phyloP scores from a whole-genome alignment of 2,113 vertebrate genomes.

The Zapus hudsonius region DNA sequence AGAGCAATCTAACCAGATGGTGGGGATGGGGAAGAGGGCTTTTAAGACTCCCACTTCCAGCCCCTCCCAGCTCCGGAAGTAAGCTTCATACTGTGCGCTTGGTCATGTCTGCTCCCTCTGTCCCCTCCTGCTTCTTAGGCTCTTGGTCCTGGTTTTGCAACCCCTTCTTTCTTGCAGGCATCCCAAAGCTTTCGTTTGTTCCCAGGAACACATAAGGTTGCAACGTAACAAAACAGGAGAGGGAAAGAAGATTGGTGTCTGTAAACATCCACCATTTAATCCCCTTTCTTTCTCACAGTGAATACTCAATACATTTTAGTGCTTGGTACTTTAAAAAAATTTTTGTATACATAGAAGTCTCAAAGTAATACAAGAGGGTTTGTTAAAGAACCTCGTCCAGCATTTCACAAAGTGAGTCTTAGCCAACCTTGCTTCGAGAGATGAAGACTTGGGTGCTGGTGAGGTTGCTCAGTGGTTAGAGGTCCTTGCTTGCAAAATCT shows the following conservation, averaged over 20 bases:
- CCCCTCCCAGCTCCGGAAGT: no score
- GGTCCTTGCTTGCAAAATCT: no score
- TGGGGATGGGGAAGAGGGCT: no score
- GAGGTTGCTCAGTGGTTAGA: no score
- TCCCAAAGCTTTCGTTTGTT: neutral
- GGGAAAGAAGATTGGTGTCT: neutral
- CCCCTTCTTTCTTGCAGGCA: neutral
- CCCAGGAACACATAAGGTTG: neutral
- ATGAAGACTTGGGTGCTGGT: no score
- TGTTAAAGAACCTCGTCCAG: slow-evolving; percentile 22
- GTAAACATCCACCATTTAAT: neutral
- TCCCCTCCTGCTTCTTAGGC: neutral
- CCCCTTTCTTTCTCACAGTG: neutral
- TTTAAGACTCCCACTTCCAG: no score
- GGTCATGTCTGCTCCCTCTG: neutral
- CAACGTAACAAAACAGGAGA: neutral
- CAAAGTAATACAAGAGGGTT: slow-evolving; percentile 39
- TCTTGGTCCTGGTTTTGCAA: neutral
- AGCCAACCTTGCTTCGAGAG: slow-evolving; percentile 34
- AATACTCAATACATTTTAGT: neutral
- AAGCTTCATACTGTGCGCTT: neutral
- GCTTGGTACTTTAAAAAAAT: slow-evolving; percentile 36
- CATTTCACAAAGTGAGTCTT: slow-evolving; percentile 20
- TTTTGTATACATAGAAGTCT: slow-evolving; percentile 29
- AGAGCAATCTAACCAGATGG: no score